phyloP scores from a whole-genome alignment of 2,113 vertebrate species.

The Chlorocebus sabaeus region DNA sequence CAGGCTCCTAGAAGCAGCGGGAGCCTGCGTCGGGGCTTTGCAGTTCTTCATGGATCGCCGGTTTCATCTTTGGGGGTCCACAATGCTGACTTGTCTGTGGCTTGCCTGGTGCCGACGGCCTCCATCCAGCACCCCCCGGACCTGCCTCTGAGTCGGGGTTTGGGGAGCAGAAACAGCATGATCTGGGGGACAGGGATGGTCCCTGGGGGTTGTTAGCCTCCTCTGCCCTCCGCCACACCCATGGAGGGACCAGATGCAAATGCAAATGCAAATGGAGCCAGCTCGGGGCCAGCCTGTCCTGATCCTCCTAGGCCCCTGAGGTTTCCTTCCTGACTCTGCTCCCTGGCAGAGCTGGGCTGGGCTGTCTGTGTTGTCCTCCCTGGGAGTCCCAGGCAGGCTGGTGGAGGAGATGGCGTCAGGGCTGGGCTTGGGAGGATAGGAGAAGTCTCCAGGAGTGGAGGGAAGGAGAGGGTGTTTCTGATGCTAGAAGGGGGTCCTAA shows the following conservation, averaged over 20 bases:
- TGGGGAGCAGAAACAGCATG: neutral
- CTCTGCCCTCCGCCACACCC: neutral
- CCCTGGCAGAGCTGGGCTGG: neutral
- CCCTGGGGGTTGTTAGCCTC: rapidly evolving
- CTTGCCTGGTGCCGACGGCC: rapidly evolving
- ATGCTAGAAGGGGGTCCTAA: rapidly evolving
- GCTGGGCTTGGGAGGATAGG: rapidly evolving
- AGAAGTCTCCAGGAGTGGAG: too few species aligned
- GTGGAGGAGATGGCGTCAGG: rapidly evolving
- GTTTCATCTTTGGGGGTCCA: rapidly evolving
- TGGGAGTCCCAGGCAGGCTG: too few species aligned
- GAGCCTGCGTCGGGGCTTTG: neutral
- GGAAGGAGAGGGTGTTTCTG: neutral
- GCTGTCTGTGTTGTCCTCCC: neutral
- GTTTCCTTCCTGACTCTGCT: rapidly evolving
- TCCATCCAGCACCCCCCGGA: rapidly evolving
- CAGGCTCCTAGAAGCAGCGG: rapidly evolving
- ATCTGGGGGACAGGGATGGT: rapidly evolving
- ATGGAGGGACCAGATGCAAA: rapidly evolving
- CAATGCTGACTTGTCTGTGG: rapidly evolving
- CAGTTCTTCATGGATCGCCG: rapidly evolving
- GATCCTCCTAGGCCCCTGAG: rapidly evolving
- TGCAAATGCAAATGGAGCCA: rapidly evolving
- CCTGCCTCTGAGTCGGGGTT: neutral
- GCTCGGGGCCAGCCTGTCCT: rapidly evolving